Evolutionary conservation across 2,113 vertebrate species (phyloP).

Genomic region (Megalops atlanticus): DNA sequence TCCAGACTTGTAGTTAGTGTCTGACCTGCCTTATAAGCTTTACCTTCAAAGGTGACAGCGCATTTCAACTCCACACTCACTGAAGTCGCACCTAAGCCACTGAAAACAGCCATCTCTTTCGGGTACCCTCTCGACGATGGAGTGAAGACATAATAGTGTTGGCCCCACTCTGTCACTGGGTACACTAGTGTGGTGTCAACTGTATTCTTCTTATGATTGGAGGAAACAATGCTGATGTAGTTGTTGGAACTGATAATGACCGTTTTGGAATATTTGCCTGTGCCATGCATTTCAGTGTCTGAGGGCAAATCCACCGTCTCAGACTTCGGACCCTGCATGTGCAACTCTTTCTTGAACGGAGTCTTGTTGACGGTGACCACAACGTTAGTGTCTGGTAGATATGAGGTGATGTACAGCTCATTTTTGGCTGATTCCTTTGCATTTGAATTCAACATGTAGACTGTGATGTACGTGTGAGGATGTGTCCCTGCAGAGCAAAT

Average conservation of each 20-base stretch:
- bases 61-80: slow-evolving; percentile 46
- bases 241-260: slow-evolving; percentile 38
- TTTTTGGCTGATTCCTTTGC: not conserved
- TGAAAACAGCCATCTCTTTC: slow-evolving; percentile 57
- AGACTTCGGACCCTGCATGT: not conserved
- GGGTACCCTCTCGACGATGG: not conserved
- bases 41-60: slow-evolving; percentile 35
- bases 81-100: not conserved
- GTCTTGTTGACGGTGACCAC: not conserved
- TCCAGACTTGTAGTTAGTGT: not conserved
- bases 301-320: not conserved
- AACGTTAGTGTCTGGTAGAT: not conserved
- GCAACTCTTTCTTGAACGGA: not conserved
- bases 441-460: not conserved
- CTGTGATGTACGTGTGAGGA: not conserved
- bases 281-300: slow-evolving; percentile 34
- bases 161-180: not conserved
- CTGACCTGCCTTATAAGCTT: slow-evolving; percentile 25
- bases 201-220: rapidly evolving
- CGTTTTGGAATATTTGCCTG: not conserved
- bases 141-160: slow-evolving; percentile 49
- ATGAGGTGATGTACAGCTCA: not conserved
- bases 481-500: not conserved
- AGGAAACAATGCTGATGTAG: not conserved
- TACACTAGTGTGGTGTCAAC: slow-evolving; percentile 8